Conservation (phyloP, 2,113 vertebrate species). For the Sander lucioperca region DNA sequence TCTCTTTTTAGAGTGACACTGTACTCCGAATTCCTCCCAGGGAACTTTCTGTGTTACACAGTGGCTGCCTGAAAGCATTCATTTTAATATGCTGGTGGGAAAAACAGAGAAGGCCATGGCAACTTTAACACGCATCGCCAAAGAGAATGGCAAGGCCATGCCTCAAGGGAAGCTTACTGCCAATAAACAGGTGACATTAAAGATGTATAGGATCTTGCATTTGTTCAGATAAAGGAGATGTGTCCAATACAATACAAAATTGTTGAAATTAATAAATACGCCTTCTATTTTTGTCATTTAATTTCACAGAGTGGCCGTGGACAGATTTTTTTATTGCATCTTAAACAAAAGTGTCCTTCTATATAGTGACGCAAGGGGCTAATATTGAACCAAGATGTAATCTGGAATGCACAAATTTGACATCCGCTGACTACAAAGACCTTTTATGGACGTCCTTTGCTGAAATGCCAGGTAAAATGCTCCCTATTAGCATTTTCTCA, state of each 20-base stretch:
- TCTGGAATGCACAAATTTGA: slow-evolving; percentile 91
- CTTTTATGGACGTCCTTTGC: slow-evolving; percentile 95
- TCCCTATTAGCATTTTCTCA: not conserved
- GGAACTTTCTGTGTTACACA: slow-evolving; percentile 72
- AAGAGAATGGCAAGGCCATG: slow-evolving; percentile 89
- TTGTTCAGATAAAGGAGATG: not conserved
- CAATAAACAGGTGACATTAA: slow-evolving; percentile 84
- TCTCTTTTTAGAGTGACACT: slow-evolving; percentile 87
- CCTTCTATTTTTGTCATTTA: slow-evolving; percentile 39
- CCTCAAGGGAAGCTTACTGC: slow-evolving; percentile 87
- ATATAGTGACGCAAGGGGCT: slow-evolving; percentile 84
- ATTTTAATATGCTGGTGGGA: slow-evolving; percentile 90
- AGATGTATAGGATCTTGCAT: not conserved
- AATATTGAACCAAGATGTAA: slow-evolving; percentile 88
- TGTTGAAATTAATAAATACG: not conserved
- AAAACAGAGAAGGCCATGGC: slow-evolving; percentile 88
- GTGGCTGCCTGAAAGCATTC: slow-evolving; percentile 95
- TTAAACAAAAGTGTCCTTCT: not conserved
- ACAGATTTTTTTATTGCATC: slow-evolving; percentile 9
- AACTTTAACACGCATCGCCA: slow-evolving; percentile 89
- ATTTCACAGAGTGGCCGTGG: slow-evolving; percentile 87
- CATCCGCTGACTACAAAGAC: slow-evolving; percentile 91
- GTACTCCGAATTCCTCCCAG: slow-evolving; percentile 94
- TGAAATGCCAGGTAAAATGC: slow-evolving; percentile 91
- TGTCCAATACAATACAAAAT: not conserved